Percentiles rank a stretch among this genome's conserved stretches.
phyloP scores from a whole-genome alignment of 2,797 vertebrate species.

The Rhabdomys pumilio region DNA sequence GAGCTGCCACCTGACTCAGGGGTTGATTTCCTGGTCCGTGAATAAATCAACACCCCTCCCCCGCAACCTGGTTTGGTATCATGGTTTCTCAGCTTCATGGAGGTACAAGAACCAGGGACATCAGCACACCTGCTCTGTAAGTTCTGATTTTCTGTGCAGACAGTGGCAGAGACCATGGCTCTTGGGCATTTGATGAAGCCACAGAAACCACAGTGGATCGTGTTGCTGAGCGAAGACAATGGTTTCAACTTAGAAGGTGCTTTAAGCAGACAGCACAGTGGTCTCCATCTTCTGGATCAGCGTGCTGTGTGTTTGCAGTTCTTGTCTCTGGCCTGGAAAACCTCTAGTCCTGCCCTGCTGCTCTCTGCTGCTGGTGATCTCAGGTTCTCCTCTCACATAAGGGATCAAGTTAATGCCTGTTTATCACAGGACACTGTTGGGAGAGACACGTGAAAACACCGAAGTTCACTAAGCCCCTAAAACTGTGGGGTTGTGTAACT shows the following conservation, averaged over 20 bases:
- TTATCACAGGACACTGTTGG: not conserved
- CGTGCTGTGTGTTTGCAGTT: not conserved
- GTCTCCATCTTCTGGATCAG: not conserved
- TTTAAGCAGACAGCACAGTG: rapidly evolving
- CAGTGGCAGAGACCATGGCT: not conserved
- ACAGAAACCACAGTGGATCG: not conserved
- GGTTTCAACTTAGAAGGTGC: not conserved
- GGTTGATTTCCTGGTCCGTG: not conserved
- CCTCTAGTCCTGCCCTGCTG: not conserved
- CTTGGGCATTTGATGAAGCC: not conserved
- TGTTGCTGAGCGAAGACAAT: not conserved
- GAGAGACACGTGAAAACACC: not conserved
- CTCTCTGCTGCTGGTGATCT: not conserved
- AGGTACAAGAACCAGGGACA: not conserved
- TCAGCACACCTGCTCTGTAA: not conserved
- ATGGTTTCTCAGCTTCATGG: not conserved
- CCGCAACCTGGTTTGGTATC: not conserved
- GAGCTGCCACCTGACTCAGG: not conserved
- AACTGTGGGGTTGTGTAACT: not conserved
- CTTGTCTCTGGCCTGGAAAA: not conserved
- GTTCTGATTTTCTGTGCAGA: not conserved
- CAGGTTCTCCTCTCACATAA: not conserved
- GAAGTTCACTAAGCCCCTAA: not conserved
- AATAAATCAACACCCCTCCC: no score
- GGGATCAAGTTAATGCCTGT: not conserved